phyloP scores from a whole-genome alignment of 2,113 vertebrate species.

The Sturnira hondurensis region DNA sequence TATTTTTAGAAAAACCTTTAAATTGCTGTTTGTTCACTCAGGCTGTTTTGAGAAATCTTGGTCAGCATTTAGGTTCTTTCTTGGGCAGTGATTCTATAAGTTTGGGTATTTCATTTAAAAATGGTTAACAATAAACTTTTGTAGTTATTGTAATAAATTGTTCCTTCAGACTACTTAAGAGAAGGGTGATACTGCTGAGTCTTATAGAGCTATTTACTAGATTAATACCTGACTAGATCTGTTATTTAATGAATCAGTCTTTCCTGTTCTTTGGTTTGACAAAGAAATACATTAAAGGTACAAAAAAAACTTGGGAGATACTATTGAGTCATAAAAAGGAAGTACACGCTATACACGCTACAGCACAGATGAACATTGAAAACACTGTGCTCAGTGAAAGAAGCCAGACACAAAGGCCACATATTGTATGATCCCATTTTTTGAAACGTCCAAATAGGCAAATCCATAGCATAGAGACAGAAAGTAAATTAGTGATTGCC shows the following conservation, averaged over 20 bases:
- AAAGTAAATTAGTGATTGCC: not conserved
- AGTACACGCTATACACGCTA: not conserved
- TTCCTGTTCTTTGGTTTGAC: not conserved
- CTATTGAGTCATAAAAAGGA: not conserved
- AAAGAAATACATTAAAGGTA: not conserved
- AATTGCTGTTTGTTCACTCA: not conserved
- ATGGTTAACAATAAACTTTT: not conserved
- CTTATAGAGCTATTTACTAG: not conserved
- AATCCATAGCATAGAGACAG: not conserved
- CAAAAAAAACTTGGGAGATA: not conserved
- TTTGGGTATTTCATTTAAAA: not conserved
- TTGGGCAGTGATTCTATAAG: not conserved
- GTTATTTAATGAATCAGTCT: not conserved
- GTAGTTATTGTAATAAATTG: constrained; percentile 1
- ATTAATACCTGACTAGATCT: not conserved
- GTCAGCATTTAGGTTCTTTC: not conserved
- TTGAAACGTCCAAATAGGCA: not conserved
- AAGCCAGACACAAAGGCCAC: not conserved
- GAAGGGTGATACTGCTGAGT: not conserved
- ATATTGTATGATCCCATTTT: not conserved
- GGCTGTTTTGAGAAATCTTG: not conserved
- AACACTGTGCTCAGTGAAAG: not conserved
- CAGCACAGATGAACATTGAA: not conserved
- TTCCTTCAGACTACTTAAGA: not conserved
- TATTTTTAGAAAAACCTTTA: not conserved